Base-by-base conservation (phyloP, 2,113 vertebrate genomes). In the Turdus rufiventris region DNA sequence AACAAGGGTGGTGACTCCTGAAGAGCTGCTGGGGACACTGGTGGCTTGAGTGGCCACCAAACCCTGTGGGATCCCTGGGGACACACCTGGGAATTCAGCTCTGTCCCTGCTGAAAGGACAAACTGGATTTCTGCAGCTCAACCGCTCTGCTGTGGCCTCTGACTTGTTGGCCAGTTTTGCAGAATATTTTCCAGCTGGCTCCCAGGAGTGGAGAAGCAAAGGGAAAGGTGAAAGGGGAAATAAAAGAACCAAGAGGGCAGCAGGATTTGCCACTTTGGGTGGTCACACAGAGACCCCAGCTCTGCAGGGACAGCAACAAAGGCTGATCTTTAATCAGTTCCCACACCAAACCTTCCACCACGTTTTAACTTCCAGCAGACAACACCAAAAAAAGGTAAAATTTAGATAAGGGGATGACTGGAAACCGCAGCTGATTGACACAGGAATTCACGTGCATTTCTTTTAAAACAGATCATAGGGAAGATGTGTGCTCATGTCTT, bases 191-290 rank as follows among this genome's bases (percentile, higher is more conserved):
- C 58, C 62, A 11, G 14, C 48, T 40, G 2, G 2, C 51, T 89
- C 54, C 20, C 31, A 48, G 87, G 38, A 3, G 2, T 21, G 42
- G 51, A 19, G 72, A 26, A 80, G 65, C 14, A 31, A 87, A 85
- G 85, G 66, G 47, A 28, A 73, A 89, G 61, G 76, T 70, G 87
- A 29, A 65, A 57, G 18, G 29, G 88, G 89, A 87, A 93, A 87
- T 7, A 2, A 0, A 40, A 85, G 82, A 57, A 25, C 29, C 3
- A 0, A 9, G 2, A 18, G 65, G 6, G 1, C 3, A 5, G 85
- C 38, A 33, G 82, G 85, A 45, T 33, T 2, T 23, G 18, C 42
- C 83, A 11, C 5, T 0, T 2, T 92, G 96, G 93, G 85, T 92
- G 92, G 94, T 83, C 91, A 77, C n/a, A 18, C 48, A 9, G 65